Percentiles rank a stretch among this genome's conserved stretches.
phyloP scores from a whole-genome alignment of 2,797 vertebrate species.

The Limosa lapponica region DNA sequence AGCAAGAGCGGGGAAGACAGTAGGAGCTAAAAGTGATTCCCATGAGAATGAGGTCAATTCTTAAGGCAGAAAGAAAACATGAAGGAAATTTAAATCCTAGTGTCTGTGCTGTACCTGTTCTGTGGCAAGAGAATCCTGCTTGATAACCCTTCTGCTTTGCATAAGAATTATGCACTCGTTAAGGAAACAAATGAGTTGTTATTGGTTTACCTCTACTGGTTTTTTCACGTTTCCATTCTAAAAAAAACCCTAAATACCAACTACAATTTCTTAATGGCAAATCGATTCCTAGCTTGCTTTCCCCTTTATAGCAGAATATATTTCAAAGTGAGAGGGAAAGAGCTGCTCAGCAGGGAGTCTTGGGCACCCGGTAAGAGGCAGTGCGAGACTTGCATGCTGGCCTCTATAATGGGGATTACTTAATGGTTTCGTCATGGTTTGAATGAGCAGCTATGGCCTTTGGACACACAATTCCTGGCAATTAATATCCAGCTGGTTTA shows the following conservation, averaged over 20 bases:
- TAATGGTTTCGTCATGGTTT: neutral
- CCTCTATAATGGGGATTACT: neutral
- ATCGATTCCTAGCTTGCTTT: neutral
- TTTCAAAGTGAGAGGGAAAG: neutral
- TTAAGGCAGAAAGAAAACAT: neutral
- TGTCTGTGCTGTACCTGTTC: constrained; percentile 36
- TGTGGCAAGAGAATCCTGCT: constrained; percentile 47
- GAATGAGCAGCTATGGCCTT: neutral
- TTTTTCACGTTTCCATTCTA: neutral
- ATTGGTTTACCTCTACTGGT: neutral
- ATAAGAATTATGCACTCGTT: neutral
- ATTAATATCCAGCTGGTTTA: neutral
- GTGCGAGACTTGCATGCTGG: neutral
- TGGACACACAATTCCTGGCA: neutral
- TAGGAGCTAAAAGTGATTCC: neutral
- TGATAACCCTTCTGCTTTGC: constrained; percentile 46
- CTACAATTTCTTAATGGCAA: neutral
- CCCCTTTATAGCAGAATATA: neutral
- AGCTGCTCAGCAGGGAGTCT: neutral
- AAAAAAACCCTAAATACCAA: neutral
- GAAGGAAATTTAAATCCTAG: constrained; percentile 3
- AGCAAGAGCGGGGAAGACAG: neutral
- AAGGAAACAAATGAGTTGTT: constrained; percentile 18
- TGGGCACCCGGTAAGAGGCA: neutral
- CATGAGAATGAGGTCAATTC: neutral